phyloP scores from a whole-genome alignment of 2,113 vertebrate species.

The Meleagris gallopavo region DNA sequence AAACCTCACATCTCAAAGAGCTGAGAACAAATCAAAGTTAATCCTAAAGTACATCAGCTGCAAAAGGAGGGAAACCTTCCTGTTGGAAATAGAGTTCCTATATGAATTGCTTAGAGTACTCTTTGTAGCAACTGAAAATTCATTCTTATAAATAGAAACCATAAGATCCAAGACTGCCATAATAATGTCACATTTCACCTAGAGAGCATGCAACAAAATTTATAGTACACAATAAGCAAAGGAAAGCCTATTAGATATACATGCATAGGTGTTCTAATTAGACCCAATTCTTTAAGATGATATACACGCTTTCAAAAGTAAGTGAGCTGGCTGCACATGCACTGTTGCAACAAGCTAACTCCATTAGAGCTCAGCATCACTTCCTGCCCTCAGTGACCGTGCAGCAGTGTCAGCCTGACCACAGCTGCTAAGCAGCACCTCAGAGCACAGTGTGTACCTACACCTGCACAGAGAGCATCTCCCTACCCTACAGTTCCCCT shows the following conservation, averaged over 20 bases:
- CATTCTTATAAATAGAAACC: not conserved
- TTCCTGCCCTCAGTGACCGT: constrained; percentile 47
- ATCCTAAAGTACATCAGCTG: not conserved
- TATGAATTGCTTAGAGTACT: not conserved
- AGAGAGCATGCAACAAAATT: not conserved
- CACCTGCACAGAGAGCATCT: not conserved
- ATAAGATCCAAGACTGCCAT: not conserved
- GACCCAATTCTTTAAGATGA: not conserved
- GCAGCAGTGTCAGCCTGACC: not conserved
- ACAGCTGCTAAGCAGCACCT: not conserved
- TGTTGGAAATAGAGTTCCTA: not conserved
- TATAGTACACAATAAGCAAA: not conserved
- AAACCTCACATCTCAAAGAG: not conserved
- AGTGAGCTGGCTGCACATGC: not conserved
- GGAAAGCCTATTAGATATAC: not conserved
- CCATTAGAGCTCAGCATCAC: not conserved
- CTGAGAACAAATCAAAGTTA: not conserved
- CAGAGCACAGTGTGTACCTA: not conserved
- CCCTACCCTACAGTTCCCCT: not conserved
- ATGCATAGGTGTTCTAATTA: accelerated
- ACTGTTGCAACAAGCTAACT: not conserved
- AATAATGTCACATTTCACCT: not conserved
- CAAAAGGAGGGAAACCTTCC: not conserved
- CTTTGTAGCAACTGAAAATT: not conserved
- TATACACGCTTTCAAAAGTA: not conserved